Evolutionary conservation across 2,888 invertebrate genomes (phyloP).

Genomic region (Eristalinus aeneus): DNA sequence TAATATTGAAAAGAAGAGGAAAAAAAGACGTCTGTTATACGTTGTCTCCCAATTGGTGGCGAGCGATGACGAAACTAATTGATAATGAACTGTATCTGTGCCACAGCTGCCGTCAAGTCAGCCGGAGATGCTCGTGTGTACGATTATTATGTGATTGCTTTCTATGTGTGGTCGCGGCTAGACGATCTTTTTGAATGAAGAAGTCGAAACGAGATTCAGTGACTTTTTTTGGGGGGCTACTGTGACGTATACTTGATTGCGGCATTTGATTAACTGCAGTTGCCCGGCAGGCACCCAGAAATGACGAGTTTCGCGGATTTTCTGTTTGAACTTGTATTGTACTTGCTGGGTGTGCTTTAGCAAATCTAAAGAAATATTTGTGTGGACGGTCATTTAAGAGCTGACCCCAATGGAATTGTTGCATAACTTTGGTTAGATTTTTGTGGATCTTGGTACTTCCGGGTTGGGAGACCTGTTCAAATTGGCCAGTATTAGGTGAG

Average conservation of each 20-base stretch:
- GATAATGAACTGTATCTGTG: constrained; percentile 65
- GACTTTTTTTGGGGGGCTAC: background rate
- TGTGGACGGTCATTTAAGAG: constrained; percentile 53
- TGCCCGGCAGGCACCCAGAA: background rate
- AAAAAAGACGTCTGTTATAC: constrained; percentile 9
- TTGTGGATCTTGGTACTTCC: background rate
- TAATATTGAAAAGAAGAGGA: constrained; percentile 31
- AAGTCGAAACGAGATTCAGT: background rate
- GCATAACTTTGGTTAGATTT: constrained; percentile 1
- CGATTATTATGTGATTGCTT: constrained; percentile 31
- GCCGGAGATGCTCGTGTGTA: constrained; percentile 27
- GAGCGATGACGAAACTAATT: constrained; percentile 58
- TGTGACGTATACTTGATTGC: background rate
- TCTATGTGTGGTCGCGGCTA: too few relatives aligned
- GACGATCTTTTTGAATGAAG: background rate
- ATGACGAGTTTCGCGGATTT: background rate
- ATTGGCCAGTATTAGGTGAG: too few relatives aligned
- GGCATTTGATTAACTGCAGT: background rate
- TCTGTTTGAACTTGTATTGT: constrained; percentile 2
- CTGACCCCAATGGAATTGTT: constrained; percentile 56
- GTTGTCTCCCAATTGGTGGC: constrained; percentile 33
- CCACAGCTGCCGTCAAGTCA: background rate
- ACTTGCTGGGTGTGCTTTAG: constrained; percentile 10
- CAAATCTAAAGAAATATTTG: constrained; percentile 46
- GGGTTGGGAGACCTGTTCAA: too few relatives aligned